Conservation (phyloP, 2,888 invertebrate genomes). For the Noctua fimbriata region DNA sequence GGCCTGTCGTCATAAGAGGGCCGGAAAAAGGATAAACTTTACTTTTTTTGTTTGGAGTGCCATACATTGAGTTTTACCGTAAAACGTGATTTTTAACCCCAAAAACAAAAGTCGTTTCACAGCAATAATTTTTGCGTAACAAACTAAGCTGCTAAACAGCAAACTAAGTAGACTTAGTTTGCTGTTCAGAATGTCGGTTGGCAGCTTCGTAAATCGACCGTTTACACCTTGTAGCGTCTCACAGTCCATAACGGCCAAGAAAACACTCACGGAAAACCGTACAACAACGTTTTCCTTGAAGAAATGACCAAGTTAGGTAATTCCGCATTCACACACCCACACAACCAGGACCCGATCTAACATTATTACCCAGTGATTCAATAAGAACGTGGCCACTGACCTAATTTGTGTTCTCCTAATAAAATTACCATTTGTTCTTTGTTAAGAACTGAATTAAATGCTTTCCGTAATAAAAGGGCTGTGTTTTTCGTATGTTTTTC, state of each 20-base stretch:
- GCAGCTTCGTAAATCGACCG: no score
- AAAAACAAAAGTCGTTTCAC: no score
- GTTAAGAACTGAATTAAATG: conserved; percentile 49
- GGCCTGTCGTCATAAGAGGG: no score
- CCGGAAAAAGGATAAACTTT: no score
- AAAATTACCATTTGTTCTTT: conserved; percentile 41
- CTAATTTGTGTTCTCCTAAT: conserved; percentile 45
- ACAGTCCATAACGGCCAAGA: neutral
- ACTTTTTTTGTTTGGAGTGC: no score
- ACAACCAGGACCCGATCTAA: conserved; percentile 33
- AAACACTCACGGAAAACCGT: conserved; percentile 29
- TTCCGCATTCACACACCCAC: conserved; percentile 33
- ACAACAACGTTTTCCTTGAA: conserved; percentile 15
- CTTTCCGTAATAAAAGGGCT: conserved; percentile 50
- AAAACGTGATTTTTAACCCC: no score
- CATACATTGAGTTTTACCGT: no score
- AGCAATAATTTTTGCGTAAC: no score
- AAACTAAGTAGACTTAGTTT: no score
- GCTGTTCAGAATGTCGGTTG: no score
- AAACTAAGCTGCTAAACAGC: no score
- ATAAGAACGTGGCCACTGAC: conserved; percentile 49
- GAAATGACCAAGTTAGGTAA: conserved; percentile 21
- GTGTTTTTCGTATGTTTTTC: conserved; percentile 36
- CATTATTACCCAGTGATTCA: conserved; percentile 29
- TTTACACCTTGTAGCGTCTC: neutral